phyloP scores from a whole-genome alignment of 2,888 invertebrate genomes.

The Catocala fraxini region DNA sequence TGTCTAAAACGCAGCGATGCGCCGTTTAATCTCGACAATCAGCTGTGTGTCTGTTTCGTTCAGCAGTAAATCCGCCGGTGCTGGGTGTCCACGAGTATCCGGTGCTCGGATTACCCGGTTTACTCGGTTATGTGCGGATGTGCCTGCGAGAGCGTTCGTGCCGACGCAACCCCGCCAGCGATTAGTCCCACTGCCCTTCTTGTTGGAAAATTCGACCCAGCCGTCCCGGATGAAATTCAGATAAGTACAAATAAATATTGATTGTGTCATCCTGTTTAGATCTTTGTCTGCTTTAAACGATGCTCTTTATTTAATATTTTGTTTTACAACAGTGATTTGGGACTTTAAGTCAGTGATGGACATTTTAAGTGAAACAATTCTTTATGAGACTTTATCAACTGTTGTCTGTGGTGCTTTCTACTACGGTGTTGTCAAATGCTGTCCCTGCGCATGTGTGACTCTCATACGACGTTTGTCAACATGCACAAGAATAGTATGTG shows the following conservation, averaged over 20 bases:
- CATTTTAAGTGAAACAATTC: not conserved
- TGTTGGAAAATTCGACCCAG: conserved; percentile 61
- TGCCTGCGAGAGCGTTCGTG: conserved; percentile 73
- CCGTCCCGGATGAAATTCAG: conserved; percentile 66
- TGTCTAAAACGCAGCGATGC: conserved; percentile 61
- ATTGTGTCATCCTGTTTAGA: conserved; percentile 39
- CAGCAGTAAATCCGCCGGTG: conserved; percentile 72
- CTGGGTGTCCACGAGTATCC: conserved; percentile 56
- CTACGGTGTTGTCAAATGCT: not conserved
- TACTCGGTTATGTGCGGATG: conserved; percentile 65
- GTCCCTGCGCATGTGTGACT: not conserved
- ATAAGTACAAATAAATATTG: conserved; percentile 69
- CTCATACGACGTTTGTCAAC: not conserved
- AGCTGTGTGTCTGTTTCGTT: conserved; percentile 76
- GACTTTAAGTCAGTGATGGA: not conserved
- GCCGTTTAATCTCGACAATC: conserved; percentile 81
- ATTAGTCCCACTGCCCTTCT: conserved; percentile 80
- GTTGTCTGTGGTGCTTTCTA: not conserved
- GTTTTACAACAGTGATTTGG: not conserved
- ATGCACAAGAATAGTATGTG: conserved; percentile 3
- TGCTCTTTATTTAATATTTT: conserved; percentile 2
- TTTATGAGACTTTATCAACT: not conserved
- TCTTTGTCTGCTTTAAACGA: conserved; percentile 22
- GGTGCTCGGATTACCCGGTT: conserved; percentile 68
- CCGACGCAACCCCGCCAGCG: conserved; percentile 73